These are phyloP conservation scores for Scolanthus callimorphus DNA, from an alignment of 92 coral and sea anemone species.

Conservation along the genomic window DNA sequence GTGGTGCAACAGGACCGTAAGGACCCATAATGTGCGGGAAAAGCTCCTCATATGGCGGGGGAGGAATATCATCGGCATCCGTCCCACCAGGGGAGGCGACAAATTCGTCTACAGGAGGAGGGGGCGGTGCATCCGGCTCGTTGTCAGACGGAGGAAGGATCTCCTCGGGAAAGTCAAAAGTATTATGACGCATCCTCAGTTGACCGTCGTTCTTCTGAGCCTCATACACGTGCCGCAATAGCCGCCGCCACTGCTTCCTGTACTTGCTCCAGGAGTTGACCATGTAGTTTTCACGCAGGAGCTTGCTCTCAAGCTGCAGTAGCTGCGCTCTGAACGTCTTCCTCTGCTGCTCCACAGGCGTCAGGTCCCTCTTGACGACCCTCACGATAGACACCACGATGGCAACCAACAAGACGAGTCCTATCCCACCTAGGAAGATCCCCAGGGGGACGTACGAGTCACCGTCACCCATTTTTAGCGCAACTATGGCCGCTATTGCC, in stretches of 20 bases:
- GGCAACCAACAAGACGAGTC: constrained; percentile 56
- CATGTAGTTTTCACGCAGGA: constrained; percentile 59
- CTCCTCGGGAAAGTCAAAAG: constrained; percentile 14
- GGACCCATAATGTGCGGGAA: constrained; percentile 83
- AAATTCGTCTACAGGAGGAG: background rate
- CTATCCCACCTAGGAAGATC: constrained; percentile 60
- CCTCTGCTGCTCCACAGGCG: constrained; percentile 77
- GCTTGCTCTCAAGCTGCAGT: constrained; percentile 55
- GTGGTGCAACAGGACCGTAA: constrained; percentile 53
- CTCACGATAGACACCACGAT: constrained; percentile 42
- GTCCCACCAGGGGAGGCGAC: constrained; percentile 4
- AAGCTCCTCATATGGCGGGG: constrained; percentile 81
- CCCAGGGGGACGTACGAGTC: constrained; percentile 63
- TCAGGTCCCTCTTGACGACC: constrained; percentile 45
- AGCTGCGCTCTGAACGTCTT: constrained; percentile 61
- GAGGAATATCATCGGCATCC: constrained; percentile 40
- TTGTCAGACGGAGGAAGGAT: constrained; percentile 13
- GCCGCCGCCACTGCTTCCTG: constrained; percentile 79
- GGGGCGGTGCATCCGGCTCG: background rate
- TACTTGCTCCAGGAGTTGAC: constrained; percentile 82
- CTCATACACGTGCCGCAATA: constrained; percentile 79
- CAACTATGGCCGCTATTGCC: constrained; percentile 65
- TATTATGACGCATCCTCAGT: background rate
- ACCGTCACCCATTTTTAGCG: constrained; percentile 39
- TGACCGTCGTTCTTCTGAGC: constrained; percentile 68